Conservation (phyloP, 2,888 invertebrate genomes). For the Drosophila subquinaria region DNA sequence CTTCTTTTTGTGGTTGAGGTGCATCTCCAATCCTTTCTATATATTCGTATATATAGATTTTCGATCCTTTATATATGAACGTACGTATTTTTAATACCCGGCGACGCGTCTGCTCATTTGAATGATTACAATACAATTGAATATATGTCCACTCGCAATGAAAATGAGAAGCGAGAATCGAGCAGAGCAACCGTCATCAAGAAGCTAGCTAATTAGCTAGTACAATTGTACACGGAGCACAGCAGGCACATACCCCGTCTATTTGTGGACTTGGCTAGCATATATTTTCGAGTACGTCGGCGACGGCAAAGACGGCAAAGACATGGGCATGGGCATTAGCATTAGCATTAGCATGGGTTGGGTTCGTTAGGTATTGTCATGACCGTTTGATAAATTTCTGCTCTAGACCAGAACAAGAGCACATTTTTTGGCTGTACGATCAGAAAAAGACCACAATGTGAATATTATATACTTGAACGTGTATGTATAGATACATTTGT, state of each 20-base stretch:
- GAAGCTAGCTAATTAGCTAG: constrained; percentile 52
- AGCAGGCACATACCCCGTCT: constrained; percentile 45
- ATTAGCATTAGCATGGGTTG: constrained; percentile 19
- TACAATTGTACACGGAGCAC: constrained; percentile 39
- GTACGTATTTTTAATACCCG: neutral
- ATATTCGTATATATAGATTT: constrained; percentile 1
- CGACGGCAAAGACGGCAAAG: constrained; percentile 45
- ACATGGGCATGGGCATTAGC: constrained; percentile 1
- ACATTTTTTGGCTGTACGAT: constrained; percentile 20
- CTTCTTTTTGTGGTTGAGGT: constrained; percentile 72
- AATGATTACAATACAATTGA: constrained; percentile 53
- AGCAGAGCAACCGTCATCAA: constrained; percentile 16
- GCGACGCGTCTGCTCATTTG: constrained; percentile 39
- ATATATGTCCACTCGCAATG: constrained; percentile 32
- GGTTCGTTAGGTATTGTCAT: constrained; percentile 60
- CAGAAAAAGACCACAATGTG: constrained; percentile 30
- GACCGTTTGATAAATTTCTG: constrained; percentile 65
- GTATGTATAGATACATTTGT: too few species aligned
- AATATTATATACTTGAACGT: neutral
- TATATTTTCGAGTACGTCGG: constrained; percentile 27
- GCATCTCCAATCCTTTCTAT: constrained; percentile 34
- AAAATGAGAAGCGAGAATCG: neutral
- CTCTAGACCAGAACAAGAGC: constrained; percentile 33
- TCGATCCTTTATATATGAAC: constrained; percentile 2
- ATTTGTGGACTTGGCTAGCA: constrained; percentile 63